Conservation (phyloP, 2,113 vertebrate species). For the Regulus satrapa region DNA sequence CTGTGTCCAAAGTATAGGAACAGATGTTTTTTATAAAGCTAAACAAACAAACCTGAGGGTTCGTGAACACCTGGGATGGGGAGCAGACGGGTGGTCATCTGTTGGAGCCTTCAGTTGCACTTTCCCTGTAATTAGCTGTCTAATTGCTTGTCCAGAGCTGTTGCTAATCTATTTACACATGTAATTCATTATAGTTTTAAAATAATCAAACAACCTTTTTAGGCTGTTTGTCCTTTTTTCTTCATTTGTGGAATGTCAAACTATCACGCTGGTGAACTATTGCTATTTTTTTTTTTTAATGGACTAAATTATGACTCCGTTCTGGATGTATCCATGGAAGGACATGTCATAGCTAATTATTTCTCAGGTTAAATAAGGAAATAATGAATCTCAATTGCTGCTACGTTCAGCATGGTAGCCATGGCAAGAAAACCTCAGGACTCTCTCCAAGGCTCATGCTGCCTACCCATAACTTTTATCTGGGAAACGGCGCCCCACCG, state of each 20-base stretch:
- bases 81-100: not conserved
- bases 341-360: not conserved
- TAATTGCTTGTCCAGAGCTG: not conserved
- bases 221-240: not conserved
- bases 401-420: not conserved
- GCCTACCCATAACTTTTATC: not conserved
- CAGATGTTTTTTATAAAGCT: not conserved
- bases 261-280: rapidly evolving
- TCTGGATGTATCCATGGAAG: not conserved
- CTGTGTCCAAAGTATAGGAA: not conserved
- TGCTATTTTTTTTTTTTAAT: not conserved
- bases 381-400: not conserved
- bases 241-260: not conserved
- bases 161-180: not conserved
- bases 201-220: not conserved
- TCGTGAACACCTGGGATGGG: not conserved
- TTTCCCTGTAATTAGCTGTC: not conserved
- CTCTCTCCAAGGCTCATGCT: not conserved
- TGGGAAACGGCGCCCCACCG: not conserved
- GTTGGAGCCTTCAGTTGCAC: not conserved
- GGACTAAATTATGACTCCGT: not conserved
- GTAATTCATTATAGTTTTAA: not conserved
- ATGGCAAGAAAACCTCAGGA: not conserved
- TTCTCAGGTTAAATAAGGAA: not conserved
- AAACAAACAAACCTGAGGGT: not conserved